Evolutionary conservation across 2,888 invertebrate genomes (phyloP), one percentile per base, ranked within the genome.

Genomic region (Tiliacea citrago): DNA sequence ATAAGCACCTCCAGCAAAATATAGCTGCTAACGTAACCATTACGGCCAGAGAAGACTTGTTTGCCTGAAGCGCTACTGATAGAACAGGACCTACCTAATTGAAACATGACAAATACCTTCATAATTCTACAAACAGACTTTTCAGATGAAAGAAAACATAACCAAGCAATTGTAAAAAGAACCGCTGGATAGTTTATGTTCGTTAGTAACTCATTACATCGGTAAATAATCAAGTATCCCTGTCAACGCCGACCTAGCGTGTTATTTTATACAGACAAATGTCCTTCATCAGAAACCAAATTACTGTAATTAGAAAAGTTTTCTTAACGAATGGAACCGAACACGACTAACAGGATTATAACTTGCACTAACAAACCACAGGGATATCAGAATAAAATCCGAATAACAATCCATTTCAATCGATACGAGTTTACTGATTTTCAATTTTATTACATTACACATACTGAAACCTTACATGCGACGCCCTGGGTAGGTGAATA

Each of bases 251-350:
- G 39, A 65, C 39, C 7, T 42, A 55, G 12, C 62, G 45, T 68
- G 62, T 73, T 73, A 71, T 78, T 75, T 78, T 66, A 67, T 71
- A 75, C 45, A 45, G 65, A 78, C 67, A 83, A 71, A 65, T 77
- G 75, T 75, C 57, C 66, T 77, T 73, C 73, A 75, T 73, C 55
- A 72, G 21, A 67, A 61, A 79, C 65, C 2, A 81, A 84, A 86
- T 86, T 74, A 85, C 73, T 12, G 76, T 84, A 75, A 85, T 84
- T 79, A 85, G 53, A 72, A 73, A 83, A 83, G 73, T 74, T 74
- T 62, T 68, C 66, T 21, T 58, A 60, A 70, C 57, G 49, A 81
- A 84, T 79, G 62, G 45, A 75, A 73, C 62, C 29, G 47, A 65
- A 77, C 62, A 60, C 58, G 16, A 72, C 10, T 68, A 71, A 69